A percentile compares a stretch with the other conserved stretches of the same genome.
These are phyloP conservation scores for Drosophila cracens DNA, from an alignment of 2,888 invertebrate species.

Conservation along the genomic window DNA sequence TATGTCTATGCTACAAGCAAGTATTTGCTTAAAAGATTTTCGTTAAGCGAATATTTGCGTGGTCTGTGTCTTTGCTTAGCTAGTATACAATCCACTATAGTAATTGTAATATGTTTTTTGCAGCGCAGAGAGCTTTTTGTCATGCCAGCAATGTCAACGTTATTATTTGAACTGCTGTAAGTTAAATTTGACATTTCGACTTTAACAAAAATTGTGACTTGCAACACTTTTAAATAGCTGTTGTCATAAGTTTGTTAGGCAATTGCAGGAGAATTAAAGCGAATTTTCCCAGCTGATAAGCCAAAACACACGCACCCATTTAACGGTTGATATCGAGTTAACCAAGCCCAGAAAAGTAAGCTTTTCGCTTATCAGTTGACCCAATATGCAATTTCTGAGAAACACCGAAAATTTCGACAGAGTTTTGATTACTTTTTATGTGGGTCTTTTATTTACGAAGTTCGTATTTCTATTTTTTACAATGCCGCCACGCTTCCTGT, in stretches of 20 bases:
- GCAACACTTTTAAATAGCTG: not conserved
- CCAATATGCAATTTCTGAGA: constrained; percentile 41
- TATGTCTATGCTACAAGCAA: not conserved
- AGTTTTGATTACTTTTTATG: constrained; percentile 16
- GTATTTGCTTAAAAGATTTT: not conserved
- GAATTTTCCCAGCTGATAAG: constrained; percentile 41
- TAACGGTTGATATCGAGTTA: not conserved
- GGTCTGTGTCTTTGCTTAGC: constrained; percentile 29
- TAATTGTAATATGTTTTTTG: not conserved
- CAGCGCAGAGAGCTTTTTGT: constrained; percentile 32
- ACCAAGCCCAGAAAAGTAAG: constrained; percentile 27
- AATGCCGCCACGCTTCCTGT: constrained; percentile 53
- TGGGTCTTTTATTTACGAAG: constrained; percentile 7
- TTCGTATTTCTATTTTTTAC: constrained; percentile 13
- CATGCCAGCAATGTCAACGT: not conserved
- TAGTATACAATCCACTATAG: not conserved
- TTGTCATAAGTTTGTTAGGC: not conserved
- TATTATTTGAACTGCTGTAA: constrained; percentile 6
- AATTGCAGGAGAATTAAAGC: not conserved
- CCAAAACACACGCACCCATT: constrained; percentile 12
- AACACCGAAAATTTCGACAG: constrained; percentile 13
- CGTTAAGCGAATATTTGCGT: not conserved
- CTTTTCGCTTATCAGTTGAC: constrained; percentile 36
- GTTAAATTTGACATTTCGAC: not conserved
- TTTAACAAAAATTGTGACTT: not conserved